A percentile compares a stretch with the other conserved stretches of the same genome.
Conservation (phyloP, 2,113 vertebrate species). For the Chaetops frenatus region DNA sequence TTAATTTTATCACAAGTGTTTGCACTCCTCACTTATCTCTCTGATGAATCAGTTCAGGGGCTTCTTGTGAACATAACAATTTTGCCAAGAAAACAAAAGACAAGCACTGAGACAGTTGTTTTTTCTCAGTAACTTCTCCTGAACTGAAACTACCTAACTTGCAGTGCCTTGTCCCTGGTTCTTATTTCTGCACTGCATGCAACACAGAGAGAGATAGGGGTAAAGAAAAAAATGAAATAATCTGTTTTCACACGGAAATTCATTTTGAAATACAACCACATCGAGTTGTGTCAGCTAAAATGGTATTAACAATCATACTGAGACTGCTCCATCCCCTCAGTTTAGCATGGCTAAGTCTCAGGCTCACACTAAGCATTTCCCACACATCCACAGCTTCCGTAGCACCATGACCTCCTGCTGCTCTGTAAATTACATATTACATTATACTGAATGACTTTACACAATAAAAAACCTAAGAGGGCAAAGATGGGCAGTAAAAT, state of each 20-base stretch:
- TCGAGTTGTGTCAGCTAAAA: background rate
- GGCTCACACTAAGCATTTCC: background rate
- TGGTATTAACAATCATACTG: accelerated
- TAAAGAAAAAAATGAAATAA: background rate
- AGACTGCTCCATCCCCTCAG: background rate
- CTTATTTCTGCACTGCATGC: background rate
- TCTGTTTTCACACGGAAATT: background rate
- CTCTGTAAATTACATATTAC: background rate
- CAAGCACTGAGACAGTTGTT: background rate
- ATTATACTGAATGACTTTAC: background rate
- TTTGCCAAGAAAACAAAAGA: background rate
- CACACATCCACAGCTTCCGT: background rate
- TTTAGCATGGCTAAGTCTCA: background rate
- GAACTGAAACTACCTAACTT: background rate
- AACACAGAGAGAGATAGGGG: background rate
- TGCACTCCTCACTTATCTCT: background rate
- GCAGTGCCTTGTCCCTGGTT: background rate
- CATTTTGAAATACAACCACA: background rate
- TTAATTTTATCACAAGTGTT: background rate
- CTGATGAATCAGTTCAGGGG: background rate
- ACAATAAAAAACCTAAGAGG: background rate
- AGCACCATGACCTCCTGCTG: background rate
- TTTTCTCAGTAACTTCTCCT: background rate
- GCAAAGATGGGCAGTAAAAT: background rate
- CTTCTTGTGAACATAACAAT: background rate